Evolutionary conservation across 2,113 vertebrate genomes (phyloP).

Genomic region (Myiozetetes cayanensis): DNA sequence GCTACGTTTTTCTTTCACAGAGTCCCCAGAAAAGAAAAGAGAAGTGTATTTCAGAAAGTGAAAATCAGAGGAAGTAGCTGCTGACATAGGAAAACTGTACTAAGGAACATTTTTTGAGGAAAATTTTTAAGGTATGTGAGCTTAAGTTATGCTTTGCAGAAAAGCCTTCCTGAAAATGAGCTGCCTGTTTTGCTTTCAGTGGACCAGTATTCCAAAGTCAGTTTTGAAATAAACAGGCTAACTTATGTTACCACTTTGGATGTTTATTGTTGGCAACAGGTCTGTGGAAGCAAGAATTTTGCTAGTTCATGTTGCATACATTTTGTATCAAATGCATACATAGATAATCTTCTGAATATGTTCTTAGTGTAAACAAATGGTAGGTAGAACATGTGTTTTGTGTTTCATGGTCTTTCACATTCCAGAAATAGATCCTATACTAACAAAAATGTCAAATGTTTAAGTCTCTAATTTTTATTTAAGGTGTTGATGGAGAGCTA

Average conservation of each 20-base stretch:
- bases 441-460: neutral
- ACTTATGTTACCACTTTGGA: neutral
- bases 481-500: neutral
- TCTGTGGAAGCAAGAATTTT: neutral
- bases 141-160: neutral
- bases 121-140: conserved; percentile 18
- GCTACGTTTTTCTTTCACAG: neutral
- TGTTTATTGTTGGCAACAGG: neutral
- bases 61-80: neutral
- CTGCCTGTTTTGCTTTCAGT: neutral
- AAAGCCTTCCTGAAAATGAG: neutral
- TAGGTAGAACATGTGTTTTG: neutral
- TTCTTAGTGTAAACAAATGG: neutral
- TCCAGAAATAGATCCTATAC: neutral
- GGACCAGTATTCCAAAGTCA: neutral
- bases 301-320: neutral
- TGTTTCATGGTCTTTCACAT: neutral
- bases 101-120: neutral
- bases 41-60: neutral
- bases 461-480: neutral
- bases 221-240: neutral
- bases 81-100: neutral
- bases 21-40: neutral
- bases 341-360: neutral
- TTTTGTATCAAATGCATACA: neutral